A percentile compares a stretch with the other conserved stretches of the same genome.
These are phyloP conservation scores for Cephus cinctus DNA, from an alignment of 1,140 invertebrate genomes.

Conservation along the genomic window DNA sequence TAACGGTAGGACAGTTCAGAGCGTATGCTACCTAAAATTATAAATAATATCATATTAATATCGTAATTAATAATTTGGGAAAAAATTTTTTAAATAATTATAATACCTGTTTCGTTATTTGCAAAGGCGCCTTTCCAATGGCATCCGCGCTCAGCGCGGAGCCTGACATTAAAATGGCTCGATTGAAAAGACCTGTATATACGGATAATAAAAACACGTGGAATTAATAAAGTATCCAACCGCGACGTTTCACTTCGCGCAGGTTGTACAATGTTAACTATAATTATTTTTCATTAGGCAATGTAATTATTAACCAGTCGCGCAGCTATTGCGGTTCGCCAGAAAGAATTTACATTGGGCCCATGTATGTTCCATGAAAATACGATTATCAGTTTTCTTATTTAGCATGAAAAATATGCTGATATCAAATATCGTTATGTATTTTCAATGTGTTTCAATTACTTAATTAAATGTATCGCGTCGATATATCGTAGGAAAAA, in stretches of 20 bases:
- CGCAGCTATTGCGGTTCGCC: constrained; percentile 17
- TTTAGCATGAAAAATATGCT: too few relatives aligned
- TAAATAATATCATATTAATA: neutral
- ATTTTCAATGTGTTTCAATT: too few relatives aligned
- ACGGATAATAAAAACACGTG: constrained; percentile 19
- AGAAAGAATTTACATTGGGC: too few relatives aligned
- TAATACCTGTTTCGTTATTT: constrained; percentile 73
- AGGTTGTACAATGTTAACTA: constrained; percentile 26
- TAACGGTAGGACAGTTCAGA: constrained; percentile 71
- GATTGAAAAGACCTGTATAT: constrained; percentile 78
- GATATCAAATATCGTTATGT: too few relatives aligned
- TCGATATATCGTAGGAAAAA: too few relatives aligned
- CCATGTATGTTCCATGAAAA: too few relatives aligned
- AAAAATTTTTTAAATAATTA: too few relatives aligned
- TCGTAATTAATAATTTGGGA: too few relatives aligned
- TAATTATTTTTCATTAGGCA: constrained; percentile 34
- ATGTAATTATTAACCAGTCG: constrained; percentile 35
- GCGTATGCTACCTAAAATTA: constrained; percentile 66
- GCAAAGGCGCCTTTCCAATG: constrained; percentile 75
- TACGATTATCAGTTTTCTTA: too few relatives aligned
- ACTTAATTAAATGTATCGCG: too few relatives aligned
- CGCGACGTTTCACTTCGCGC: constrained; percentile 1
- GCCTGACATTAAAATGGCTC: constrained; percentile 92
- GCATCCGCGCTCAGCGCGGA: constrained; percentile 90
- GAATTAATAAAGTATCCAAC: constrained; percentile 6